A percentile compares a stretch with the other conserved stretches of the same genome.
Evolutionary conservation across 2,888 invertebrate genomes (phyloP).

Genomic region (Nezara viridula): DNA sequence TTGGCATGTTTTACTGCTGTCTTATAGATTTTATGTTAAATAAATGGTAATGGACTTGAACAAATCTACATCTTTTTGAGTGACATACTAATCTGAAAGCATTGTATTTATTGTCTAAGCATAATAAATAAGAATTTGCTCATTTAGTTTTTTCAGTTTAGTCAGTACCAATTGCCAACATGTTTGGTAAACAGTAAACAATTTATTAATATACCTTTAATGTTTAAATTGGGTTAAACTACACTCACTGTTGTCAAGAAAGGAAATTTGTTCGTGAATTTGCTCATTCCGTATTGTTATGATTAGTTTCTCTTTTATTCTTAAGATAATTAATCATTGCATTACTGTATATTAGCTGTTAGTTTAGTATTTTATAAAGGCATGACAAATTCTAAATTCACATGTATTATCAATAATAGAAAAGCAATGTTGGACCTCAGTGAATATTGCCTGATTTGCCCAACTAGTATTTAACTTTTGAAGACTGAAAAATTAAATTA

Average conservation of each 20-base stretch:
- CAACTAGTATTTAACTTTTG: slow-evolving; percentile 20
- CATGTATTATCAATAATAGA: background rate
- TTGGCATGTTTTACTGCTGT: no score
- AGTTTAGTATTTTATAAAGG: slow-evolving; percentile 7
- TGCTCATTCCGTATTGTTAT: background rate
- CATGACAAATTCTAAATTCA: background rate
- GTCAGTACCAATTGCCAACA: no score
- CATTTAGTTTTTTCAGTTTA: no score
- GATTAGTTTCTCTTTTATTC: background rate
- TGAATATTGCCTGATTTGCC: background rate
- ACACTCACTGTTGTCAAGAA: background rate
- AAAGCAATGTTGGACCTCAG: background rate
- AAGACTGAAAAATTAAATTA: slow-evolving; percentile 19
- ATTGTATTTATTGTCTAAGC: no score
- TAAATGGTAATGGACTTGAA: no score
- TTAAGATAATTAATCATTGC: background rate
- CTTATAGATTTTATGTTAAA: no score
- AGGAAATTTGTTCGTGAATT: background rate
- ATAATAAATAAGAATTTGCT: no score
- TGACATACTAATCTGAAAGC: no score
- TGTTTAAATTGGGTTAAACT: no score
- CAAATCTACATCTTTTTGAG: no score
- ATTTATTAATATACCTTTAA: no score
- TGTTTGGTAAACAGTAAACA: no score
- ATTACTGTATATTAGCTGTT: background rate